Percentiles rank a stretch among this genome's conserved stretches.
phyloP scores from a whole-genome alignment of 1,140 invertebrate genomes.

The Euschistus heros region DNA sequence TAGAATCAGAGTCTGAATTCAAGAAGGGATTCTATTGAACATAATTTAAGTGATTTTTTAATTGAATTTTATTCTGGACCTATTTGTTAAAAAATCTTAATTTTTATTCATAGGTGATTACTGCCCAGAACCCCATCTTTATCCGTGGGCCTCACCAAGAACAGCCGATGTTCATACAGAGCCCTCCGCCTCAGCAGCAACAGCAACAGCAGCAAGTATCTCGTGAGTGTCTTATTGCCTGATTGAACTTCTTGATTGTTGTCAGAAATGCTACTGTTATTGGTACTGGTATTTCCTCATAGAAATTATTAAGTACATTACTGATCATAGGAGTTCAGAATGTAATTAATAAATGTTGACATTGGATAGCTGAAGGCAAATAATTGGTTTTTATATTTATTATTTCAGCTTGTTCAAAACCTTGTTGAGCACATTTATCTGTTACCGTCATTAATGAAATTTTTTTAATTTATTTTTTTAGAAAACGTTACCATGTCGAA shows the following conservation, averaged over 20 bases:
- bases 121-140: constrained; percentile 65
- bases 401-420: not conserved
- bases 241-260: too few species aligned
- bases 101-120: constrained; percentile 12
- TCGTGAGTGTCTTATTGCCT: not conserved
- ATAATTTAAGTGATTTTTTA: too few species aligned
- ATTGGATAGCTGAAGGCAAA: not conserved
- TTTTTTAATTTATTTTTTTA: not conserved
- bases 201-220: constrained; percentile 38
- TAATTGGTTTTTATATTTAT: constrained; percentile 2
- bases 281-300: too few species aligned
- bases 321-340: too few species aligned
- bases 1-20: too few species aligned
- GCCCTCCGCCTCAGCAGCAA: constrained; percentile 48
- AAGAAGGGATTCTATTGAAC: too few species aligned
- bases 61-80: too few species aligned
- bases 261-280: too few species aligned
- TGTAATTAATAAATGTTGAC: too few species aligned
- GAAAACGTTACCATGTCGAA: constrained; percentile 2
- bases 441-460: not conserved
- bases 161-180: constrained; percentile 76
- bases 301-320: too few species aligned
- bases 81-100: too few species aligned
- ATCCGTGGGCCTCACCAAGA: constrained; percentile 62
- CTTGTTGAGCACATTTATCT: not conserved